Evolutionary conservation across 2,113 vertebrate species (phyloP).

Genomic region (Ahaetulla prasina): DNA sequence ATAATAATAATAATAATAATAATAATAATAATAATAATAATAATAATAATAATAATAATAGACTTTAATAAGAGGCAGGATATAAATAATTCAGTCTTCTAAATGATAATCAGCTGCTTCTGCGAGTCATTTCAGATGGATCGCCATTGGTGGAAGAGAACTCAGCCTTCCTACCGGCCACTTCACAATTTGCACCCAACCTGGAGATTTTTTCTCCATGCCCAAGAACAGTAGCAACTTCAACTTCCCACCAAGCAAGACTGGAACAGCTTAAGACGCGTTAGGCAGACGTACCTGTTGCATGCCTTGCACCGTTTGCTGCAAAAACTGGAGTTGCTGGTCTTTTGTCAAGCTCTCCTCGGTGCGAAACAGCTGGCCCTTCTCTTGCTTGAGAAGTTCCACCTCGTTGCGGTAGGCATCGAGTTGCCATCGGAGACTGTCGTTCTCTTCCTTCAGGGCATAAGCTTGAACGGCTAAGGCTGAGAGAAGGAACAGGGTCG

Average conservation of each 20-base stretch:
- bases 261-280: no score
- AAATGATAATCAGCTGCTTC: neutral
- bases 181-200: neutral
- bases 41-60: no score
- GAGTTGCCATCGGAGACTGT: conserved; percentile 95
- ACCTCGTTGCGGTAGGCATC: conserved; percentile 94
- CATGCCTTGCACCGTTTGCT: conserved; percentile 89
- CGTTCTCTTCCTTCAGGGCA: conserved; percentile 89
- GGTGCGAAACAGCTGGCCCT: conserved; percentile 71
- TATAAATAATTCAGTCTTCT: neutral
- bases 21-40: no score
- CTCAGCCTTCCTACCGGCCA: neutral
- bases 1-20: no score
- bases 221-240: neutral
- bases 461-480: conserved; percentile 82
- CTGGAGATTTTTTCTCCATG: neutral
- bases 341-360: conserved; percentile 81
- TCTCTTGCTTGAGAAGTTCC: conserved; percentile 90
- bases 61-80: no score
- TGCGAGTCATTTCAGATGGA: no score
- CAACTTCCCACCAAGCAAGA: neutral
- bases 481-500: conserved; percentile 55
- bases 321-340: conserved; percentile 86
- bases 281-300: conserved; percentile 79
- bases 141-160: neutral